Conservation (phyloP, 2,797 vertebrate species). For the Sebastiscus tertius region DNA sequence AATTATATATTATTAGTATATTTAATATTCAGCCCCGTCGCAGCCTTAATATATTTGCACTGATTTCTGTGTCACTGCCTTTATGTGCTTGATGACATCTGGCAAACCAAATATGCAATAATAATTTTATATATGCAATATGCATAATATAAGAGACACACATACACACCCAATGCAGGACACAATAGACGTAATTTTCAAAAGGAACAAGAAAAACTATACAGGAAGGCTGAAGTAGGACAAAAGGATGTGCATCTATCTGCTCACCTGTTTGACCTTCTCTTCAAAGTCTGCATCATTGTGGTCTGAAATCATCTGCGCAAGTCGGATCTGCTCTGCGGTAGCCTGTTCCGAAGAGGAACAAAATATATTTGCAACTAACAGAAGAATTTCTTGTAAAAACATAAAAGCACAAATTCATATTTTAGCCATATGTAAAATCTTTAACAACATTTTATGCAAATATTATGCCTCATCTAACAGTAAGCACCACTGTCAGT, state of each 20-base stretch:
- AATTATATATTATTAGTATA: neutral
- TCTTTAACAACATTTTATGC: neutral
- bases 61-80: neutral
- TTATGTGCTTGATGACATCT: neutral
- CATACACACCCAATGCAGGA: neutral
- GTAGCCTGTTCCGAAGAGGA: constrained; percentile 86
- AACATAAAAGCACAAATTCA: neutral
- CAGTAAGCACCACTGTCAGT: neutral
- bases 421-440: neutral
- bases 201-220: neutral
- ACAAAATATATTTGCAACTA: constrained; percentile 12
- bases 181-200: neutral
- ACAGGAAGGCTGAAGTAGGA: neutral
- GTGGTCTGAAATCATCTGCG: constrained; percentile 99
- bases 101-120: neutral
- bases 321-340: constrained; percentile 98
- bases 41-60: neutral
- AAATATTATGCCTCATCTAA: neutral
- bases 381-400: neutral
- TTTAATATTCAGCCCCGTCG: neutral
- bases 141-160: neutral
- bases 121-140: neutral
- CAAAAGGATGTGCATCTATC: neutral
- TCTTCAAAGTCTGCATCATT: constrained; percentile 99
- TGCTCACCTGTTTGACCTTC: constrained; percentile 97